Conservation (phyloP, 1,140 invertebrate genomes). For the Dysdera silvatica region DNA sequence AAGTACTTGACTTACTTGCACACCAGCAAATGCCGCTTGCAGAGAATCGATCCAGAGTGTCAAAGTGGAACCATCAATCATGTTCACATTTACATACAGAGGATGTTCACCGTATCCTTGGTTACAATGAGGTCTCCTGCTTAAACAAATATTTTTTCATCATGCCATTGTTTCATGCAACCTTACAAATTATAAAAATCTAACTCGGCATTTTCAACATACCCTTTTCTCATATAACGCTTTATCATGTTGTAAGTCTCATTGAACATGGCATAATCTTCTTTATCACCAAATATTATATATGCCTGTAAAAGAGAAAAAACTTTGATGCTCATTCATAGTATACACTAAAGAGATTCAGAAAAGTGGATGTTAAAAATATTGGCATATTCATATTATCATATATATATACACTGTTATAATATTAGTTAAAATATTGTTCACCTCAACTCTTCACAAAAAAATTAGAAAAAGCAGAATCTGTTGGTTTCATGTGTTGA, state of each 20-base stretch:
- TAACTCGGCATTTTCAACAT: conserved; percentile 32
- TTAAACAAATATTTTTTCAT: background rate
- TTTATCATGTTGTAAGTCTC: conserved; percentile 55
- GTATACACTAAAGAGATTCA: too few species aligned
- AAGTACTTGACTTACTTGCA: conserved; percentile 48
- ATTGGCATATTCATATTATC: too few species aligned
- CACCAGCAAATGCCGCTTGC: conserved; percentile 56
- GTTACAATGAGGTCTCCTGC: conserved; percentile 50
- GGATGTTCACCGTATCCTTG: conserved; percentile 55
- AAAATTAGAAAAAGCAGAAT: too few species aligned
- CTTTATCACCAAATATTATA: conserved; percentile 57
- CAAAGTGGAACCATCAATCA: conserved; percentile 54
- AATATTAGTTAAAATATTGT: too few species aligned
- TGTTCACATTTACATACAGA: conserved; percentile 63
- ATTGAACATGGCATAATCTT: conserved; percentile 55
- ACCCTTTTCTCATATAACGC: conserved; percentile 56
- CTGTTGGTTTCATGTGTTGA: too few species aligned
- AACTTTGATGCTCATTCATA: background rate
- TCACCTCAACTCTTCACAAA: too few species aligned
- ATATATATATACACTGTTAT: too few species aligned
- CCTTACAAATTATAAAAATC: background rate
- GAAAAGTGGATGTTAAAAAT: conserved; percentile 1
- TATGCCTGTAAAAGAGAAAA: conserved; percentile 44
- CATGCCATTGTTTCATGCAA: background rate
- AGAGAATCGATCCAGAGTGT: conserved; percentile 63